phyloP scores from a whole-genome alignment of 2,888 invertebrate genomes.

The Thyatira batis region DNA sequence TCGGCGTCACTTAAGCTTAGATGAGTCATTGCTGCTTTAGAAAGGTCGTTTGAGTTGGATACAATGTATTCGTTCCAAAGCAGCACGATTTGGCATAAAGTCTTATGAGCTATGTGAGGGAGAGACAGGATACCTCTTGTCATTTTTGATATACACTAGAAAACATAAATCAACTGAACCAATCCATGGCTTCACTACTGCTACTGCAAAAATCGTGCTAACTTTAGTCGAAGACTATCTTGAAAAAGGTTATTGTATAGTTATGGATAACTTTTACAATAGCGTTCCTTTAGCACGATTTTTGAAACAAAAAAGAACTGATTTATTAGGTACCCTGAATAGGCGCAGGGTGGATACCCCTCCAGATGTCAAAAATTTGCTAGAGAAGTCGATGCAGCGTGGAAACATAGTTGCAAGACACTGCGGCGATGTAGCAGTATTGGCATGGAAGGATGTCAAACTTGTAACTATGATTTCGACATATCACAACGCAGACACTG shows the following conservation, averaged over 20 bases:
- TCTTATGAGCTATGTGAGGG: slow-evolving; percentile 35
- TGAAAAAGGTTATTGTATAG: slow-evolving; percentile 14
- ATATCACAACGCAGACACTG: slow-evolving; percentile 9
- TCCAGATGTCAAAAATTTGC: no score
- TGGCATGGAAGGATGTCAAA: slow-evolving; percentile 20
- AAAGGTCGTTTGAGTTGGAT: slow-evolving; percentile 24
- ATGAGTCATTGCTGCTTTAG: not conserved
- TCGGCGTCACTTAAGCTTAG: not conserved
- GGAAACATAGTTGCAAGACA: slow-evolving; percentile 12
- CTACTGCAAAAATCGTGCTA: slow-evolving; percentile 20
- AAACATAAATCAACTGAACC: slow-evolving; percentile 4
- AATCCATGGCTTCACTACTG: slow-evolving; percentile 14
- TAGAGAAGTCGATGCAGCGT: not conserved
- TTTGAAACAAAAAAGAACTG: no score
- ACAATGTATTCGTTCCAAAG: slow-evolving; percentile 37
- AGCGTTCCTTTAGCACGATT: not conserved
- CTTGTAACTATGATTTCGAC: slow-evolving; percentile 2
- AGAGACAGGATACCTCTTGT: slow-evolving; percentile 15
- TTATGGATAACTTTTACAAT: slow-evolving; percentile 25
- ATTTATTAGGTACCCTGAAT: no score
- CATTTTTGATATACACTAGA: slow-evolving; percentile 12
- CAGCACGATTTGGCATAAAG: slow-evolving; percentile 34
- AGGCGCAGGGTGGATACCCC: no score
- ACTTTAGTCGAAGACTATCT: slow-evolving; percentile 12
- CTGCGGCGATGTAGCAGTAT: slow-evolving; percentile 17